Conservation (phyloP, 2,113 vertebrate species). For the Picathartes gymnocephalus region DNA sequence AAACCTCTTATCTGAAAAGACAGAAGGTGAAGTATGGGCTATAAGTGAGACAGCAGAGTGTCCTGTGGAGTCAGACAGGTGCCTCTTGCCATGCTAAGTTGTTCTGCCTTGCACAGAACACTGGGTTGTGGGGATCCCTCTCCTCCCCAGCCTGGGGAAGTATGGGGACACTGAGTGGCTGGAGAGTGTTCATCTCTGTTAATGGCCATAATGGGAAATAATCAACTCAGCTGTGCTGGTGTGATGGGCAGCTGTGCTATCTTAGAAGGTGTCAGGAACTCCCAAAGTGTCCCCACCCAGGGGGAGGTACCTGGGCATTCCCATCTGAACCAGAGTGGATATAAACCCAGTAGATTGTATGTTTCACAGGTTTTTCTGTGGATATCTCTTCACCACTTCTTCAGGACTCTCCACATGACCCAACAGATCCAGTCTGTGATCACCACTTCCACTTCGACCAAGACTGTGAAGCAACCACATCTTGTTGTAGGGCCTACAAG, state of each 20-base stretch:
- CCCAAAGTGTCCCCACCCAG: accelerated
- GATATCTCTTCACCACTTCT: not conserved
- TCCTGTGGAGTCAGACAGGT: too few relatives aligned
- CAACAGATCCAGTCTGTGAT: accelerated
- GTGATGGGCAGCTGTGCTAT: not conserved
- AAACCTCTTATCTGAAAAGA: not conserved
- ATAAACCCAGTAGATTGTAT: not conserved
- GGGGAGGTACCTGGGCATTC: not conserved
- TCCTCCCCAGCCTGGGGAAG: not conserved
- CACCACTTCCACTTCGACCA: not conserved
- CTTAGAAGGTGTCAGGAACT: not conserved
- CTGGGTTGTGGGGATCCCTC: not conserved
- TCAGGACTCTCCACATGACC: accelerated
- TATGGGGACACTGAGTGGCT: not conserved
- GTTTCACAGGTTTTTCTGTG: not conserved
- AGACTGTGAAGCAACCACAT: not conserved
- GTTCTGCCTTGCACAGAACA: not conserved
- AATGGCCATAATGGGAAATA: not conserved
- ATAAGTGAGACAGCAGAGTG: not conserved
- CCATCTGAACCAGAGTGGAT: not conserved
- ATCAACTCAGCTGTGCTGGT: accelerated
- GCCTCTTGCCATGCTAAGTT: not conserved
- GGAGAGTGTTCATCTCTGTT: not conserved
- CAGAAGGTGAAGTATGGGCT: not conserved
- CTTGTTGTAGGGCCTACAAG: accelerated